These are phyloP conservation scores for Anableps anableps DNA, from an alignment of 2,797 vertebrate genomes.

Conservation along the genomic window DNA sequence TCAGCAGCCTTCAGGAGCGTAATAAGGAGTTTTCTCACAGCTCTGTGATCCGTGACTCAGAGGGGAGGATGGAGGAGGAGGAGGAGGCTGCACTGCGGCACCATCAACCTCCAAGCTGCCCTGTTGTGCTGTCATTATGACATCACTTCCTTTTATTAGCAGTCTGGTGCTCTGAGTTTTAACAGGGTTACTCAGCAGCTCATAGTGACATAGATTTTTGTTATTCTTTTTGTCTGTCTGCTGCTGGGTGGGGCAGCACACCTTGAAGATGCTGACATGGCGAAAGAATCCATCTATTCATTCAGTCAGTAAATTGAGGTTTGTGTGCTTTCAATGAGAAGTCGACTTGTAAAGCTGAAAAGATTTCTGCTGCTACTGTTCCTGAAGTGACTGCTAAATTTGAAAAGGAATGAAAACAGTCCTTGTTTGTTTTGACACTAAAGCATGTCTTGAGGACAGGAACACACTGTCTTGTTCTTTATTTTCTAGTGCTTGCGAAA, in stretches of 20 bases:
- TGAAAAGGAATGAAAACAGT: neutral
- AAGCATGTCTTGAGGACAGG: neutral
- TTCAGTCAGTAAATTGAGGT: neutral
- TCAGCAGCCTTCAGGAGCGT: constrained; percentile 50
- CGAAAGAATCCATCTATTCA: constrained; percentile 18
- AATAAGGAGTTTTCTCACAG: constrained; percentile 63
- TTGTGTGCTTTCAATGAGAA: neutral
- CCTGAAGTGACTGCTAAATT: neutral
- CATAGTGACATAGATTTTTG: neutral
- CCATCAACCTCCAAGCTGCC: constrained; percentile 53
- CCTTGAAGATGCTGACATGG: constrained; percentile 25
- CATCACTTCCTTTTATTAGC: constrained; percentile 59
- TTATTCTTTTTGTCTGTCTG: constrained; percentile 9
- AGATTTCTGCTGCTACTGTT: neutral
- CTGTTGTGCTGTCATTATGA: constrained; percentile 44
- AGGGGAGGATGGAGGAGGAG: constrained; percentile 23
- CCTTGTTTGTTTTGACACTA: neutral
- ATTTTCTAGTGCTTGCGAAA: neutral
- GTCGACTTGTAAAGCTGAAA: neutral
- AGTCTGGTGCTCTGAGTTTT: constrained; percentile 34
- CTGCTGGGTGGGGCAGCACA: constrained; percentile 19
- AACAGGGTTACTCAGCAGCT: constrained; percentile 28
- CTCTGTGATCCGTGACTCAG: constrained; percentile 57
- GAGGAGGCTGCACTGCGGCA: constrained; percentile 64
- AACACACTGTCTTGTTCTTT: neutral